phyloP scores from a whole-genome alignment of 2,113 vertebrate genomes.

The Eclectus roratus region DNA sequence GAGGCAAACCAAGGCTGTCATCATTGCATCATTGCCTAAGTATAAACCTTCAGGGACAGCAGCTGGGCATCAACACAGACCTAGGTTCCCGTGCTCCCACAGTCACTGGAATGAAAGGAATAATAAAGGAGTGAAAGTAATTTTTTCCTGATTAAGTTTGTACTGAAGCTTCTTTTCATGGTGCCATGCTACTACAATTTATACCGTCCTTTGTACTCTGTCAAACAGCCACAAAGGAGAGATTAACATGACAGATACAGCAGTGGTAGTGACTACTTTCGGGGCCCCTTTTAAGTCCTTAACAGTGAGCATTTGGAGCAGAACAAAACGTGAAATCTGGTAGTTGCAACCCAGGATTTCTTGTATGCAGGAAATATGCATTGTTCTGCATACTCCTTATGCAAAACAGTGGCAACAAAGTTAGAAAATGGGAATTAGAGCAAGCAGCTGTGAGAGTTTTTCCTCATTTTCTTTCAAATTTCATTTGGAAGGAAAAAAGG shows the following conservation, averaged over 20 bases:
- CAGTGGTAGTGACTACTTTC: not conserved
- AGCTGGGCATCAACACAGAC: not conserved
- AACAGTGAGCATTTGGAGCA: not conserved
- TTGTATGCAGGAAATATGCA: not conserved
- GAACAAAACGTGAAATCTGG: not conserved
- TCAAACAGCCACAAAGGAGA: not conserved
- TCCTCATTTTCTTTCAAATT: not conserved
- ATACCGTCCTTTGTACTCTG: not conserved
- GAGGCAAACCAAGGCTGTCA: not conserved
- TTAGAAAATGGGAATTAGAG: not conserved
- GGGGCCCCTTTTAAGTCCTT: not conserved
- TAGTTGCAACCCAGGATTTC: not conserved
- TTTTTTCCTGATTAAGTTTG: not conserved
- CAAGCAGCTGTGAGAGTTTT: not conserved
- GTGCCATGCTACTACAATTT: not conserved
- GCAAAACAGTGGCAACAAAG: not conserved
- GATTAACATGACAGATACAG: not conserved
- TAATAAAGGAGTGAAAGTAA: not conserved
- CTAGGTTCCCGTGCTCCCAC: not conserved
- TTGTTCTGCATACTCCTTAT: not conserved
- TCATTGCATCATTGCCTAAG: not conserved
- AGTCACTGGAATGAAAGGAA: not conserved
- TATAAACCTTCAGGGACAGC: not conserved
- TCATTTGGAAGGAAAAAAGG: not conserved
- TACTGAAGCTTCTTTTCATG: not conserved